Evolutionary conservation across 2,113 vertebrate genomes (phyloP), one percentile per base, ranked within the genome.

Genomic region (Trochalopteron elliotii): DNA sequence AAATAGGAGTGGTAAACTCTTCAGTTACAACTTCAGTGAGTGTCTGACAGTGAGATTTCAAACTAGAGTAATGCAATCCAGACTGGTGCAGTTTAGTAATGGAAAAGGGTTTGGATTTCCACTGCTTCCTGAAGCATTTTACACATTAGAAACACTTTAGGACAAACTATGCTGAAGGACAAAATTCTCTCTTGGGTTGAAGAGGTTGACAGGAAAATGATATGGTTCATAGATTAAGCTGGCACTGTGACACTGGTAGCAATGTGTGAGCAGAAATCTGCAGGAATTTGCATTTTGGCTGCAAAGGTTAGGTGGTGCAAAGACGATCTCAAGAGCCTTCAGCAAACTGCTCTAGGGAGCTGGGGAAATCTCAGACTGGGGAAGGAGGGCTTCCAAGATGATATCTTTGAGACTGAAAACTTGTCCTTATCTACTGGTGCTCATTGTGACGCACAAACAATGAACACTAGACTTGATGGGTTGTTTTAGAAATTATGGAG

Each of bases 401-500:
- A 1, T 27, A 23, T 13, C n/a, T 81, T 25, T 16, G 53, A 81
- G 42, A 30, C 53, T 24, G 55, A 63, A 77, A 60, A 19, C 4
- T 65, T 71, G 20, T 40, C 30, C 65, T 6, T 83, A 37, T 30
- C 49, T 94, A 7, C 12, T 35, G 33, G 3, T 50, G 47, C 24
- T 90, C 56, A 16, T 25, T 35, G 50, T 45, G 40, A 30, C 47
- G 24, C 17, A 33, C 13, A 37, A 91, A 70, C 56, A 75, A 35
- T 0, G 0, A 78, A n/a, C n/a, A 83, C 53, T 57, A 57, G 47
- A 64, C n/a, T 50, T 57, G 60, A 60, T 90, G 64, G 1, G 39
- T 52, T 94, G 85, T 78, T 96, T 90, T 42, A 90, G 72, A 78
- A 88, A 94, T 95, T 79, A 84, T 5, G 31, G 39, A 94, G 60